phyloP scores from a whole-genome alignment of 1,140 invertebrate genomes.

The Helicoverpa armigera region DNA sequence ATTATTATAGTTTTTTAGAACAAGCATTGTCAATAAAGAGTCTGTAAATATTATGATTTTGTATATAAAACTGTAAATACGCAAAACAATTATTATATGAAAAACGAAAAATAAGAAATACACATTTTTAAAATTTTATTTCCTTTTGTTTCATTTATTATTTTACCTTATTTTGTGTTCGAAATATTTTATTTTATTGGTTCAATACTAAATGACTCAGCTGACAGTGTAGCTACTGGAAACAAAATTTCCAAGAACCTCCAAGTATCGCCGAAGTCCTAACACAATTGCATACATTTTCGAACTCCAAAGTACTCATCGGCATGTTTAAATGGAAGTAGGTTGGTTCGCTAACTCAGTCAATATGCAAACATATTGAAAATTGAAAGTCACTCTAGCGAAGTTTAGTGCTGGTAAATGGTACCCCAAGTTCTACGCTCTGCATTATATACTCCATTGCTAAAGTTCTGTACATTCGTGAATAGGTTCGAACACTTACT shows the following conservation, averaged over 20 bases:
- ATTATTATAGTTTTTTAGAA: constrained; percentile 67
- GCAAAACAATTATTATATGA: constrained; percentile 60
- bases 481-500: constrained; percentile 23
- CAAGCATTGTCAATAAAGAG: constrained; percentile 63
- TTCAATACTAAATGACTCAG: neutral
- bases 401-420: constrained; percentile 48
- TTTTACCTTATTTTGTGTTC: constrained; percentile 43
- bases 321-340: constrained; percentile 42
- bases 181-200: constrained; percentile 19
- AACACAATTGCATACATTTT: constrained; percentile 27
- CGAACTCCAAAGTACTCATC: constrained; percentile 33
- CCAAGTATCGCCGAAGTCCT: constrained; percentile 6
- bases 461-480: constrained; percentile 31
- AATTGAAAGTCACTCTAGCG: constrained; percentile 58
- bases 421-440: constrained; percentile 28
- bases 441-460: constrained; percentile 2
- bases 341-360: constrained; percentile 44
- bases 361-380: constrained; percentile 60
- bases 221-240: neutral
- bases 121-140: constrained; percentile 78
- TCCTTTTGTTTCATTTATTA: constrained; percentile 61
- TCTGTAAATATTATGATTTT: constrained; percentile 78
- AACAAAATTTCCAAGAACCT: constrained; percentile 11
- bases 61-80: constrained; percentile 79
- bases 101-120: constrained; percentile 75